Base-by-base conservation (phyloP, 2,888 invertebrate genomes). In the Hoplodrina ambigua region DNA sequence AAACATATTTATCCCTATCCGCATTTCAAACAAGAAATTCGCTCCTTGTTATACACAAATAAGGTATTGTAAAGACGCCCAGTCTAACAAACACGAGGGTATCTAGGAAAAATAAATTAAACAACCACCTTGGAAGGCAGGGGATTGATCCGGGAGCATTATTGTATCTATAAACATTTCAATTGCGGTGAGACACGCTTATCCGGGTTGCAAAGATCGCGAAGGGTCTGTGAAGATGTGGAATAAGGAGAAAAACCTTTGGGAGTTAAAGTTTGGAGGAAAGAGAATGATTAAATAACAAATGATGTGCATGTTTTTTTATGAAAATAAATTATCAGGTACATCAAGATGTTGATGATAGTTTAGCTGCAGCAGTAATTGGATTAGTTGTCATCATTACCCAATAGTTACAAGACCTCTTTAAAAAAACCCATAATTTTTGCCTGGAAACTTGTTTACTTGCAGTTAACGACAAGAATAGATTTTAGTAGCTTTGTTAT, bases 101-200 rank as follows among this genome's bases (percentile, higher is more conserved):
- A 87, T 84, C 86, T 86, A 83, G 87, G 90, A 91, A 92, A 94
- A 93, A 94, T 93, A 93, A 93, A 94, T 93, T 93, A 93, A 93
- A 90, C 92, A 89, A 85, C 87, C 82, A 87, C 88, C 85, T 87
- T 84, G 82, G 69, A 86, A 84, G 77, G 80, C 83, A 62, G 88
- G 90, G 92, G 89, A 93, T 92, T 93, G 93, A 94, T 94, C 94
- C 93, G 88, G 85, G 83, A 86, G 91, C 90, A 90, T 94, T 94
- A 93, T 92, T 92, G 92, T 93, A 93, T 93, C 93, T 93, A 93
- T 94, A 94, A 94, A 94, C 93, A 94, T 94, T 94, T 94, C 94
- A 94, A 94, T 94, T 93, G 94, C 88, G 89, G 87, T 78, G 78
- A 70, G 82, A 85, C 84, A 83, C 71, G 84, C 85, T 85, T 84